Percentiles rank a stretch among this genome's conserved stretches.
phyloP scores from a whole-genome alignment of 2,113 vertebrate genomes.

The Cacatua alba region DNA sequence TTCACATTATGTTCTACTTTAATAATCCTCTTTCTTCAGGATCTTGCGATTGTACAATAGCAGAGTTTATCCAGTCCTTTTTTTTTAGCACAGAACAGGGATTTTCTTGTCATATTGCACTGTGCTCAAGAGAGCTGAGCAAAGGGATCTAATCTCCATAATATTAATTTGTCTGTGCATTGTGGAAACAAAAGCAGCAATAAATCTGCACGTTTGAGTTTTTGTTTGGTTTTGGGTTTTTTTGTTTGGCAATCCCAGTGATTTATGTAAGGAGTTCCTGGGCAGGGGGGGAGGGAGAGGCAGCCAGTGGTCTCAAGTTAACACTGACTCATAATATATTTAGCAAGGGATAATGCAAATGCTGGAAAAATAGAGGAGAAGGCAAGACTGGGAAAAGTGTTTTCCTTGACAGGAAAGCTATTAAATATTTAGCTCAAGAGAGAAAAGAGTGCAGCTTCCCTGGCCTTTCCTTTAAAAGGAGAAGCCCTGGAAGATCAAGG shows the following conservation, averaged over 20 bases:
- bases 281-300: not conserved
- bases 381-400: not conserved
- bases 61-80: slow-evolving; percentile 24
- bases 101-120: slow-evolving; percentile 61
- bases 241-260: not conserved
- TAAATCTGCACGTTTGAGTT: slow-evolving; percentile 18
- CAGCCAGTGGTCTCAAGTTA: slow-evolving; percentile 12
- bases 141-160: slow-evolving; percentile 55
- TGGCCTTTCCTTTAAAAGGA: not conserved
- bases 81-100: not conserved
- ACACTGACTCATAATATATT: slow-evolving; percentile 11
- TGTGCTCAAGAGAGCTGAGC: slow-evolving; percentile 9
- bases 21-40: slow-evolving; percentile 64
- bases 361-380: not conserved
- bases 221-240: not conserved
- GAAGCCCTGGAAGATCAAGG: not conserved
- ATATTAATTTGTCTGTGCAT: slow-evolving; percentile 30
- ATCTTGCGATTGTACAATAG: slow-evolving; percentile 49
- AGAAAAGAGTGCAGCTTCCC: not conserved
- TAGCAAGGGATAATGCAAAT: slow-evolving; percentile 47
- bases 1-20: slow-evolving; percentile 48
- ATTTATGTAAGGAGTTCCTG: slow-evolving; percentile 31
- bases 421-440: slow-evolving; percentile 25
- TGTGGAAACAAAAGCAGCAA: slow-evolving; percentile 45
- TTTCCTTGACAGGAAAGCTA: not conserved